Percentiles rank a stretch among this genome's conserved stretches.
phyloP scores from a whole-genome alignment of 2,113 vertebrate genomes.

The Pongo pygmaeus region DNA sequence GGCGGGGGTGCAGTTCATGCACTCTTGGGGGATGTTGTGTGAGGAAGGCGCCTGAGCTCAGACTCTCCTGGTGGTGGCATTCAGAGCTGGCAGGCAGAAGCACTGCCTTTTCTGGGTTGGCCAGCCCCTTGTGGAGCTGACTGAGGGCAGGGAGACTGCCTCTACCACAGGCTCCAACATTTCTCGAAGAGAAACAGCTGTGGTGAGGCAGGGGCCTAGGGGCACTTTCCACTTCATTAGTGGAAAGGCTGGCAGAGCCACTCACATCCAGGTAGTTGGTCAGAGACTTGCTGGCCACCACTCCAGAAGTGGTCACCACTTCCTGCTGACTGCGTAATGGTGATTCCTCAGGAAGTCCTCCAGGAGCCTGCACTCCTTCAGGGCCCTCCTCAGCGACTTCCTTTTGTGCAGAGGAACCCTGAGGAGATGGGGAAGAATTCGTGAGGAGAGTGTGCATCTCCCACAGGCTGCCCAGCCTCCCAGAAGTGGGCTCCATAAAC shows the following conservation, averaged over 20 bases:
- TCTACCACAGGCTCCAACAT: accelerated
- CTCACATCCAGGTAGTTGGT: conserved; percentile 81
- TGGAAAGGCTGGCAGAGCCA: not conserved
- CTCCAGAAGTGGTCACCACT: not conserved
- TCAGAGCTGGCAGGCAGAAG: not conserved
- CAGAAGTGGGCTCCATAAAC: not conserved
- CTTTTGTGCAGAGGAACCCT: conserved; percentile 87
- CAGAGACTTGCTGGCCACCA: conserved; percentile 72
- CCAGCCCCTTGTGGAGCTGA: not conserved
- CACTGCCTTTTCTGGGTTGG: not conserved
- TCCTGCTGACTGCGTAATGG: conserved; percentile 31
- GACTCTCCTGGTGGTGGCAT: accelerated
- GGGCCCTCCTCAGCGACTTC: conserved; percentile 79
- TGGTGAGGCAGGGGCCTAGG: too few species aligned
- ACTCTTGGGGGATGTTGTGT: accelerated
- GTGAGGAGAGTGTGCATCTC: accelerated
- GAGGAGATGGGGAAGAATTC: not conserved
- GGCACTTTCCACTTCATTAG: accelerated
- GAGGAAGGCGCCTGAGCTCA: not conserved
- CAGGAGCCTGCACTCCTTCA: conserved; percentile 84
- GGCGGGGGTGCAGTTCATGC: too few species aligned
- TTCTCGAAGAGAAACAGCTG: not conserved
- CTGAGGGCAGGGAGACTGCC: accelerated
- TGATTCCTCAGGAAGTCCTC: conserved; percentile 65
- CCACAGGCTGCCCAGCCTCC: not conserved